Evolutionary conservation across 2,113 vertebrate genomes (phyloP).

Genomic region (Hyaena hyaena): DNA sequence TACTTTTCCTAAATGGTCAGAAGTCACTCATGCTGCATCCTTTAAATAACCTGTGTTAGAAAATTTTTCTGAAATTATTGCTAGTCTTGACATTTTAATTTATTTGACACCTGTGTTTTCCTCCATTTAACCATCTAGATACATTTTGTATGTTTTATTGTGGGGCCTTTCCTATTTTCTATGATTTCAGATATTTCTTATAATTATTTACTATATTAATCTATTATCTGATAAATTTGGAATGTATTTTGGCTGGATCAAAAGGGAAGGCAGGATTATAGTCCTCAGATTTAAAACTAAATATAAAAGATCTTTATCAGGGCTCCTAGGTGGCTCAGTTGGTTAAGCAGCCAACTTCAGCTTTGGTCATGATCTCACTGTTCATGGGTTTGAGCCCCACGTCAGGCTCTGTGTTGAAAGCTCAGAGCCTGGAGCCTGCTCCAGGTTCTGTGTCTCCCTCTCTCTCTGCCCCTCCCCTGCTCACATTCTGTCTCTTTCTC

Average conservation of each 20-base stretch:
- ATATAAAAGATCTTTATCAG: background rate
- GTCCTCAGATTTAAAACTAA: background rate
- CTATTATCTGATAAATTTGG: background rate
- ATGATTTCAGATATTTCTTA: background rate
- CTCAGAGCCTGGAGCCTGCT: too few relatives aligned
- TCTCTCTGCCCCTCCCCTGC: too few relatives aligned
- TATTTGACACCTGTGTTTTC: background rate
- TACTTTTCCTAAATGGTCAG: background rate
- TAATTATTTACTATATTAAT: background rate
- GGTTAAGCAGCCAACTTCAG: too few relatives aligned
- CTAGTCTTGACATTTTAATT: background rate
- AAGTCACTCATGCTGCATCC: background rate
- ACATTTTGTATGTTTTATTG: background rate
- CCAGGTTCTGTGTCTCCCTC: too few relatives aligned
- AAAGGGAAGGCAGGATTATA: background rate
- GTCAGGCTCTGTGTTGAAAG: too few relatives aligned
- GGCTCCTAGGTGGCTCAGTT: too few relatives aligned
- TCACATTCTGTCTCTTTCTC: too few relatives aligned
- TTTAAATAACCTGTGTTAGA: background rate
- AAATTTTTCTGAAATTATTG: background rate
- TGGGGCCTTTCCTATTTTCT: background rate
- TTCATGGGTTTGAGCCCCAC: too few relatives aligned
- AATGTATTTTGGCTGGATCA: background rate
- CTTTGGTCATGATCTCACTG: too few relatives aligned
- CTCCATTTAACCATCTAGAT: background rate